A percentile compares a stretch with the other conserved stretches of the same genome.
phyloP scores from a whole-genome alignment of 2,113 vertebrate species.

The Paramisgurnus dabryanus region DNA sequence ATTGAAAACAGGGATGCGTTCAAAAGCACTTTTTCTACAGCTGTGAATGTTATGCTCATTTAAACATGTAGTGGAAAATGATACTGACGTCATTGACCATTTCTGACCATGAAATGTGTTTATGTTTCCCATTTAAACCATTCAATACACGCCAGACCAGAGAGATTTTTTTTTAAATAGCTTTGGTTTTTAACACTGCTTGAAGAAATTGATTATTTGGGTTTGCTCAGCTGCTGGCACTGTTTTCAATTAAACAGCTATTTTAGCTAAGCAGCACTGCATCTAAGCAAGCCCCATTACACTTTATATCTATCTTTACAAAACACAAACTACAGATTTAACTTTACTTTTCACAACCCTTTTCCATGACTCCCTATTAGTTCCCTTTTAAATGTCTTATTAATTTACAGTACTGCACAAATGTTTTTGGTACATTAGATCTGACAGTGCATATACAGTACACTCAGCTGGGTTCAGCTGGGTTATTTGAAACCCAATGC shows the following conservation, averaged over 20 bases:
- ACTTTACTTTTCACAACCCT: background rate
- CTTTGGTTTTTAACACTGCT: constrained; percentile 3
- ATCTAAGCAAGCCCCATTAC: background rate
- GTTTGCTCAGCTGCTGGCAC: background rate
- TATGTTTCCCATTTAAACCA: constrained; percentile 25
- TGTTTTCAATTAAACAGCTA: constrained; percentile 9
- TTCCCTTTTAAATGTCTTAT: background rate
- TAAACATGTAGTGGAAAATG: background rate
- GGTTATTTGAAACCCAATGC: too few species aligned
- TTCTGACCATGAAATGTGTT: constrained; percentile 28
- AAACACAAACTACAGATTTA: background rate
- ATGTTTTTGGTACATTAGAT: too few species aligned
- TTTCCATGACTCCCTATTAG: constrained; percentile 12
- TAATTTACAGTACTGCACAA: too few species aligned
- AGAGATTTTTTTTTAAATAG: constrained; percentile 21
- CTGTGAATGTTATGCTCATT: background rate
- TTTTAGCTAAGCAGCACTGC: constrained; percentile 8
- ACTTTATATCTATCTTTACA: background rate
- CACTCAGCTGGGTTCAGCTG: too few species aligned
- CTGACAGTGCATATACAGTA: too few species aligned
- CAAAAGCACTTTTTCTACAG: constrained; percentile 30
- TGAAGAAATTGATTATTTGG: background rate
- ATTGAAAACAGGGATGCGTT: background rate
- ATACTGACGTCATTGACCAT: constrained; percentile 11
- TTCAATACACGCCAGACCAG: constrained; percentile 9